Evolutionary conservation across 2,797 vertebrate genomes (phyloP).

Genomic region (Ctenopoma kingsleyae): DNA sequence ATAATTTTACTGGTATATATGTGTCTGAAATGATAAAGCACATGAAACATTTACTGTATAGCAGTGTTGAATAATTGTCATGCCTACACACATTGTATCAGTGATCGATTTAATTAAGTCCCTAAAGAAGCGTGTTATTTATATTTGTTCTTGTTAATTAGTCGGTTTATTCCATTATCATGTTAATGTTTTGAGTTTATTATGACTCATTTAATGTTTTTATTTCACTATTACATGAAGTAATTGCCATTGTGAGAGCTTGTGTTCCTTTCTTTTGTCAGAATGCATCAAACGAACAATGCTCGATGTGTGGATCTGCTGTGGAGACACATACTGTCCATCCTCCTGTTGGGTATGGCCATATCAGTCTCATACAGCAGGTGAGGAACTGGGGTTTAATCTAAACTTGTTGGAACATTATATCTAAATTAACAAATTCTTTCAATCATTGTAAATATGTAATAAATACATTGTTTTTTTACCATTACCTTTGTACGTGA

Average conservation of each 20-base stretch:
- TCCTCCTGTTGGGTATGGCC: conserved; percentile 91
- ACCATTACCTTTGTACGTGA: too few species aligned
- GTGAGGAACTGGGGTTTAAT: conserved; percentile 73
- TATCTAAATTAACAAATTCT: not conserved
- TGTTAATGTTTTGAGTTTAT: not conserved
- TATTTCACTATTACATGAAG: not conserved
- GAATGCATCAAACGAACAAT: conserved; percentile 99
- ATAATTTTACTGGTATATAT: not conserved
- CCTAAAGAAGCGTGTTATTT: not conserved
- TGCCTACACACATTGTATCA: not conserved
- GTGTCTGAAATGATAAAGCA: not conserved
- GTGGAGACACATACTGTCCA: conserved; percentile 96
- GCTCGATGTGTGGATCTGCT: conserved; percentile 97
- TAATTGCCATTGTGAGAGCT: not conserved
- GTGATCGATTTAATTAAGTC: not conserved
- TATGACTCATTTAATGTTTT: not conserved
- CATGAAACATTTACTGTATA: not conserved
- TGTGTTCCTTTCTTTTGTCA: conserved; percentile 61
- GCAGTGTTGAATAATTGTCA: not conserved
- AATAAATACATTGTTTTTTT: too few species aligned
- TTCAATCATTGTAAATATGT: not conserved
- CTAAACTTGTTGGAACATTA: not conserved
- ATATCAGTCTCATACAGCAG: conserved; percentile 97
- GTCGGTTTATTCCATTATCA: not conserved
- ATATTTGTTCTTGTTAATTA: not conserved